These are phyloP conservation scores for Diglossa cyanea DNA, from an alignment of 2,797 vertebrate genomes.

Conservation along the genomic window DNA sequence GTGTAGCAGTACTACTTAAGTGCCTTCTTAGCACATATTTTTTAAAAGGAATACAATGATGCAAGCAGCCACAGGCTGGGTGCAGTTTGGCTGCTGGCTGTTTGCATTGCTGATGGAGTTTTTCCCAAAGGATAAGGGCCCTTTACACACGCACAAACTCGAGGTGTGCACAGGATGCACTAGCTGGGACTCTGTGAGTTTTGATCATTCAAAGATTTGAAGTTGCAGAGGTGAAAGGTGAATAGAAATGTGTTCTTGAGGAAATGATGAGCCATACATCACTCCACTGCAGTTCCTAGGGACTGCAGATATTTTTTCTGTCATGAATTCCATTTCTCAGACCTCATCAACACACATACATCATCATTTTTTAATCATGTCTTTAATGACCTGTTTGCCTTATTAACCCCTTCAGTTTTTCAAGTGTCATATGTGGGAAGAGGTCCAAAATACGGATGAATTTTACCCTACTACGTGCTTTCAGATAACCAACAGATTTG, in stretches of 20 bases:
- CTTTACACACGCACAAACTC: neutral
- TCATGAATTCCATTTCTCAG: neutral
- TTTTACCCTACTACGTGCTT: neutral
- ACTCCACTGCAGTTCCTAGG: neutral
- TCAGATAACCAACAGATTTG: neutral
- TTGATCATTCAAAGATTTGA: neutral
- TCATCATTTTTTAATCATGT: neutral
- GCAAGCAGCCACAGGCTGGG: neutral
- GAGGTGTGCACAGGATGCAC: accelerated
- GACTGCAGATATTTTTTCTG: neutral
- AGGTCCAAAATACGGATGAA: neutral
- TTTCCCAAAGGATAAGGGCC: neutral
- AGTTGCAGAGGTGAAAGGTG: neutral
- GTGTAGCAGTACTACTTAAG: neutral
- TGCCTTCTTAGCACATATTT: neutral
- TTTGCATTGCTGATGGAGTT: neutral
- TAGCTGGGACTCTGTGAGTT: neutral
- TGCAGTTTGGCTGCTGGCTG: neutral
- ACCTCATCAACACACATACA: neutral
- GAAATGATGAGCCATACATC: neutral
- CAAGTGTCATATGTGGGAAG: neutral
- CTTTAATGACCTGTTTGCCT: neutral
- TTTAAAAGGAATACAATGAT: neutral
- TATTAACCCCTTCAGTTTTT: neutral
- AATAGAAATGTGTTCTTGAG: neutral